These are phyloP conservation scores for Osmerus mordax DNA, from an alignment of 2,113 vertebrate species.

Conservation along the genomic window DNA sequence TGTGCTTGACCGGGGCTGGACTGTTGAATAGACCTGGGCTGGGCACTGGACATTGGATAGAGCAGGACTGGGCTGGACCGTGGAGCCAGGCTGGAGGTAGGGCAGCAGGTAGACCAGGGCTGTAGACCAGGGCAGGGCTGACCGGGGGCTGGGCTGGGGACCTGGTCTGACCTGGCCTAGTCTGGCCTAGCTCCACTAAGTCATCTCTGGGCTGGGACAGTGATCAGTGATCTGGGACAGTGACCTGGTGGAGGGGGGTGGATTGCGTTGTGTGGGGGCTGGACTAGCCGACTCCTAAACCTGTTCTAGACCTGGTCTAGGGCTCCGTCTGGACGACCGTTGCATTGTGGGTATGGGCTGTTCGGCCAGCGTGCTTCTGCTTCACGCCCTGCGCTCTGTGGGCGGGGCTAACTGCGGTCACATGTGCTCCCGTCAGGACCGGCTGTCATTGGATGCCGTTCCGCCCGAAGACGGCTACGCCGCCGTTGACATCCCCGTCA, in stretches of 20 bases:
- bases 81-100: neutral
- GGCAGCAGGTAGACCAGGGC: neutral
- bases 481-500: constrained; percentile 80
- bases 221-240: neutral
- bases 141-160: neutral
- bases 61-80: constrained; percentile 20
- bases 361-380: constrained; percentile 90
- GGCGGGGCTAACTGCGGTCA: constrained; percentile 90
- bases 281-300: neutral
- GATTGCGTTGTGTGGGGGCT: neutral
- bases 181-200: neutral
- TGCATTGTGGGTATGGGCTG: constrained; percentile 89
- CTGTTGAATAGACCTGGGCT: neutral
- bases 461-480: constrained; percentile 77
- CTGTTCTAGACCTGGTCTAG: constrained; percentile 9
- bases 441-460: constrained; percentile 84
- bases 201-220: neutral
- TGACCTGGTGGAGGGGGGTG: neutral
- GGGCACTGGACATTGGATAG: neutral
- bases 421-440: constrained; percentile 86
- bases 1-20: neutral
- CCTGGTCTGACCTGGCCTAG: neutral
- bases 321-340: constrained; percentile 16
- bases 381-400: constrained; percentile 87
- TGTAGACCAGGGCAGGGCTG: neutral